Evolutionary conservation across 2,888 invertebrate species (phyloP), one percentile per base, ranked within the genome.

Genomic region (Athetis lepigone): DNA sequence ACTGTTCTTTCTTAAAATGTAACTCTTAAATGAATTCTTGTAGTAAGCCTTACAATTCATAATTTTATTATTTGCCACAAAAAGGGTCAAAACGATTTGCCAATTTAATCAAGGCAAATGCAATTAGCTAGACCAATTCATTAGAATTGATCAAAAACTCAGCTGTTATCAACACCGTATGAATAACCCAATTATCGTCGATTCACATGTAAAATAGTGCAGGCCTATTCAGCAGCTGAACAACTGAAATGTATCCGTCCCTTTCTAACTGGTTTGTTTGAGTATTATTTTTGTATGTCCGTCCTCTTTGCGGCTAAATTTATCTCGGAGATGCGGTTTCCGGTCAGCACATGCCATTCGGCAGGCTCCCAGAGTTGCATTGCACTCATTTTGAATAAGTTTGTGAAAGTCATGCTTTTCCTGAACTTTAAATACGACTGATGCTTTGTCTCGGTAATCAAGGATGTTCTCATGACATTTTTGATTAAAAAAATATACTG

Each of bases 271-370:
- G 66, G 54, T 69, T 70, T 61, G 61, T 75, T 59, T 71, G 55
- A 51, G 64, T 61, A 69, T 80, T 75, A 77, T 68, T 82, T 81
- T 80, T 78, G 81, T 89, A 82, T 83, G 67, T 81, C 83, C 84
- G 81, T 90, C 90, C 90, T 86, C 81, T 90, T 88, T 85, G 85
- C 70, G 79, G 81, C 91, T 94, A 94, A 90, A 92, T 92, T 92
- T 93, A 92, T 89, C 90, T 82, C 82, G 67, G 87, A 90, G 90
- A 87, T 87, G 87, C 84, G 85, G 88, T 89, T 93, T 94, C 94
- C 94, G 93, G 92, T 88, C 75, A 70, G 82, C 73, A 81, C 87
- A 89, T 88, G 85, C 88, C 74, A 72, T 67, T 78, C 67, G 72
- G 77, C 68, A 82, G 81, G 70, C 77, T 56, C 69, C 55, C 70